Percentiles rank a stretch among this genome's conserved stretches.
phyloP scores from a whole-genome alignment of 23 tunicate species.

The Trididemnum nubilum region DNA sequence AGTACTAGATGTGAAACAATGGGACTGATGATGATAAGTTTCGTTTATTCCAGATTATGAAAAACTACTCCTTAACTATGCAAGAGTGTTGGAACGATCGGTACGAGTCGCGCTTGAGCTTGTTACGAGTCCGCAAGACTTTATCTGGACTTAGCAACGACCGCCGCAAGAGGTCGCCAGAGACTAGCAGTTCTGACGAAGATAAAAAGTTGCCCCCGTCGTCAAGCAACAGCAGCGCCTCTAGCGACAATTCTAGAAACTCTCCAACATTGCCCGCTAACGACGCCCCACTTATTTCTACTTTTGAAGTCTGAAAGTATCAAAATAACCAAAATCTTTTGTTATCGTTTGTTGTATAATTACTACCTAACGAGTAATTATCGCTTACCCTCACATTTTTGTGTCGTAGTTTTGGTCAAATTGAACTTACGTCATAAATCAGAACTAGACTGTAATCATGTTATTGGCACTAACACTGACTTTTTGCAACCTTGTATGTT shows the following conservation, averaged over 20 bases:
- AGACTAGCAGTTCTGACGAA: conserved; percentile 41
- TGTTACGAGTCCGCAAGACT: conserved; percentile 85
- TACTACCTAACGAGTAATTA: too few species aligned
- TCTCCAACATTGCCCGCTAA: neutral
- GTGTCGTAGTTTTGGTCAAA: too few species aligned
- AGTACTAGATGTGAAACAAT: too few species aligned
- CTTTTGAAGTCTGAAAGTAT: neutral
- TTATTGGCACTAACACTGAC: too few species aligned
- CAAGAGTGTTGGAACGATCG: conserved; percentile 73
- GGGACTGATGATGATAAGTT: too few species aligned
- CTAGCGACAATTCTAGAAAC: neutral
- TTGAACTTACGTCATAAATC: too few species aligned
- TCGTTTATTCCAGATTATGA: conserved; percentile 59
- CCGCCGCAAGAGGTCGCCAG: conserved; percentile 17
- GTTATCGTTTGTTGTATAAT: too few species aligned
- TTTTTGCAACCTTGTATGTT: too few species aligned
- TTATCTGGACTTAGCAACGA: conserved; percentile 45
- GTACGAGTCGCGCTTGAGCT: conserved; percentile 79
- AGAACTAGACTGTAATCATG: too few species aligned
- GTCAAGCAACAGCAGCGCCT: neutral
- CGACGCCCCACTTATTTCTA: neutral
- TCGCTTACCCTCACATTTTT: too few species aligned
- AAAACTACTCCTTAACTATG: conserved; percentile 54
- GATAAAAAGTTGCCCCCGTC: neutral
- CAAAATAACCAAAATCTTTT: too few species aligned